These are phyloP conservation scores for Sesia apiformis DNA, from an alignment of 2,888 invertebrate species.

Conservation along the genomic window DNA sequence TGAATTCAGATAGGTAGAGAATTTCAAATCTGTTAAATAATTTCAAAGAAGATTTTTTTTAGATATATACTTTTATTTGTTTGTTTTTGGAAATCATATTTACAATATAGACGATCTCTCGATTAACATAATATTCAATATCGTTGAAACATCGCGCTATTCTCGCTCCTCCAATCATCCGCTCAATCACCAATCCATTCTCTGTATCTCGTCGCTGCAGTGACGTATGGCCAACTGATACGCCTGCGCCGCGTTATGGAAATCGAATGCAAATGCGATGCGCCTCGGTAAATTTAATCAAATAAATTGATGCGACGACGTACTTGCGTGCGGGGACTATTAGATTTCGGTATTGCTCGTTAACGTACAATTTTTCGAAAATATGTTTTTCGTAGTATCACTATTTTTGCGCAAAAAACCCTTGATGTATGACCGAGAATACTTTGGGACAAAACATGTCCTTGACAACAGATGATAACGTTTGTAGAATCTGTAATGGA, in stretches of 20 bases:
- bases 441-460: no score
- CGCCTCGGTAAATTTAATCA: constrained; percentile 66
- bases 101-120: no score
- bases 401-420: no score
- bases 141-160: neutral
- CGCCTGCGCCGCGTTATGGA: constrained; percentile 61
- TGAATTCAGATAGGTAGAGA: no score
- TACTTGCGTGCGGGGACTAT: constrained; percentile 32
- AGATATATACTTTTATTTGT: no score
- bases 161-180: constrained; percentile 3
- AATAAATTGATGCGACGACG: constrained; percentile 59
- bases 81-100: no score
- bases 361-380: constrained; percentile 4
- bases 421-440: no score
- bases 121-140: neutral
- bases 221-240: constrained; percentile 67
- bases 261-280: constrained; percentile 69
- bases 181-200: constrained; percentile 39
- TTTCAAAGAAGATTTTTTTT: no score
- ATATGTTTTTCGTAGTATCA: no score
- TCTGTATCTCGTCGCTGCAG: constrained; percentile 44
- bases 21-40: no score
- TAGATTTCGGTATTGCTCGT: constrained; percentile 46
- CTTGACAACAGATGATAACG: no score
- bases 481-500: no score